Conservation (phyloP, 2,797 vertebrate genomes). For the Leucoraja ocellata region DNA sequence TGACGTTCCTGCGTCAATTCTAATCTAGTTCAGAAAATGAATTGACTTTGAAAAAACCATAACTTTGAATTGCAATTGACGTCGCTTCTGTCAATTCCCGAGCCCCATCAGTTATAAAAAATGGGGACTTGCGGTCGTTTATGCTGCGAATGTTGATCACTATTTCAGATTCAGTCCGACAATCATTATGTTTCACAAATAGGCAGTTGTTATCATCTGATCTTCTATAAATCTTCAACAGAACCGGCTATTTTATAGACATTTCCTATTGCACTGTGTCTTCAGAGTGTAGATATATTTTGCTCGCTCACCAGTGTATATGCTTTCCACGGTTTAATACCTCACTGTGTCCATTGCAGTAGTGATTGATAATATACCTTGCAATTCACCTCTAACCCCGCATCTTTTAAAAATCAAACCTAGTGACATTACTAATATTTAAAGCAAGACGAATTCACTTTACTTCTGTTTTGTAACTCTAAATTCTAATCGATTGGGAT, state of each 20-base stretch:
- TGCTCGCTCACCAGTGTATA: neutral
- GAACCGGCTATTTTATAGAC: neutral
- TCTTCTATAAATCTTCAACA: neutral
- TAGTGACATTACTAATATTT: neutral
- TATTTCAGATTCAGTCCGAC: neutral
- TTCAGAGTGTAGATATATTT: neutral
- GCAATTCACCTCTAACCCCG: neutral
- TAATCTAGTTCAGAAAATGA: neutral
- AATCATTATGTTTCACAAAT: neutral
- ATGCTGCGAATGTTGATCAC: neutral
- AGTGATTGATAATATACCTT: neutral
- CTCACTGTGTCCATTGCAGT: neutral
- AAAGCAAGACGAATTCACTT: neutral
- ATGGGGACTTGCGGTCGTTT: neutral
- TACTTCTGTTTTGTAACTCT: neutral
- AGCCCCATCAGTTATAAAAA: neutral
- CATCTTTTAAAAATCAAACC: neutral
- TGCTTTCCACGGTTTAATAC: neutral
- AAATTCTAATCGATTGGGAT: neutral
- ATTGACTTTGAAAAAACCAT: neutral
- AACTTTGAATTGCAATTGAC: too few relatives aligned
- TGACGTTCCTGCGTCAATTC: neutral
- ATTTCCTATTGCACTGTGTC: neutral
- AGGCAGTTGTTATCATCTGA: neutral
- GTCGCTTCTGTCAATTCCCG: neutral